Evolutionary conservation across 2,888 invertebrate genomes (phyloP).

Genomic region (Archaeoteleia sp.): DNA sequence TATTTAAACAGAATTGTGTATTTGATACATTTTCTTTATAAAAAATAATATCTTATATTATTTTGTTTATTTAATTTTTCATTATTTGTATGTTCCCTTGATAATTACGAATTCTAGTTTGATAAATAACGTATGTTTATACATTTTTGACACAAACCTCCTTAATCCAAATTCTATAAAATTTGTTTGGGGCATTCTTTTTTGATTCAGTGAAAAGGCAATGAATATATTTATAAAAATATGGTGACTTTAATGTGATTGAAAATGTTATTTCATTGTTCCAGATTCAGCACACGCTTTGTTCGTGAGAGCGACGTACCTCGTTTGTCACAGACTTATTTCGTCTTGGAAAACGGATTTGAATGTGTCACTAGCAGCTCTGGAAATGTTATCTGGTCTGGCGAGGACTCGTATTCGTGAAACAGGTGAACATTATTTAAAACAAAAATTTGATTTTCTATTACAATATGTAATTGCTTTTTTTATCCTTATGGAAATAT

Average conservation of each 20-base stretch:
- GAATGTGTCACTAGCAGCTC: conserved; percentile 93
- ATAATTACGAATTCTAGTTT: too few relatives aligned
- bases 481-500: neutral
- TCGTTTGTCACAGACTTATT: conserved; percentile 95
- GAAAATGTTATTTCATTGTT: conserved; percentile 53
- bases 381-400: conserved; percentile 92
- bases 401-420: conserved; percentile 92
- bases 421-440: conserved; percentile 80
- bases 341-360: conserved; percentile 97
- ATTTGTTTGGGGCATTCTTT: too few relatives aligned
- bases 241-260: neutral
- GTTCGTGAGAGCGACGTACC: conserved; percentile 93
- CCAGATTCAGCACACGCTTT: conserved; percentile 90
- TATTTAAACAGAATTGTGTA: too few relatives aligned
- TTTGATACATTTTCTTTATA: too few relatives aligned
- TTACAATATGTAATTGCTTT: conserved; percentile 5
- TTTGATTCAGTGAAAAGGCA: neutral
- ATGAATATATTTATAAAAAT: neutral
- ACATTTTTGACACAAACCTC: too few relatives aligned
- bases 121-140: too few relatives aligned
- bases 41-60: too few relatives aligned
- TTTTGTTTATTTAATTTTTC: too few relatives aligned
- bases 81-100: too few relatives aligned
- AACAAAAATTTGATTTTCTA: conserved; percentile 1
- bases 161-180: too few relatives aligned